phyloP scores from a whole-genome alignment of 2,888 invertebrate species.

The Chloromyia formosa region DNA sequence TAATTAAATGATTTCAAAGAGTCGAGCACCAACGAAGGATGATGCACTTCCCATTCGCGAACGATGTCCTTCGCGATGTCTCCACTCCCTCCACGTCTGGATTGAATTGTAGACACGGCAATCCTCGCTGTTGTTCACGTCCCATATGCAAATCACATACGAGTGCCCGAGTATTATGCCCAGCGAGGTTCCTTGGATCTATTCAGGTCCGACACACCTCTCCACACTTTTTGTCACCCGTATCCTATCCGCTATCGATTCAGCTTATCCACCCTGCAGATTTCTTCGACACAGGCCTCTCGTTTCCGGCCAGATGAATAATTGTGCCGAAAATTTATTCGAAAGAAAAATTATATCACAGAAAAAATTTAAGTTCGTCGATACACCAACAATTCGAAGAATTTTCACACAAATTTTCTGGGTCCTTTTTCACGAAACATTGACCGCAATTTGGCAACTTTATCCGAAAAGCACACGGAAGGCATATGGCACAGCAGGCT shows the following conservation, averaged over 20 bases:
- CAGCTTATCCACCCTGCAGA: slow-evolving; percentile 22
- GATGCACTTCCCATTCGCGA: not conserved
- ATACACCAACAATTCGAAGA: not conserved
- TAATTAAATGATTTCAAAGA: not conserved
- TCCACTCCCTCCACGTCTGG: no score
- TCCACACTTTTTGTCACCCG: slow-evolving; percentile 13
- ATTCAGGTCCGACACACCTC: slow-evolving; percentile 21
- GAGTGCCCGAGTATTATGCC: not conserved
- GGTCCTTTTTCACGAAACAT: not conserved
- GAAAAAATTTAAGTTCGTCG: not conserved
- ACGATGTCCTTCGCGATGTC: no score
- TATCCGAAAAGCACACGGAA: not conserved
- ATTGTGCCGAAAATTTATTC: slow-evolving; percentile 1
- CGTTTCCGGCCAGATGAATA: not conserved
- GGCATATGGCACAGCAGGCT: slow-evolving; percentile 28
- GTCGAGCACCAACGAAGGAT: not conserved
- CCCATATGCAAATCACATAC: slow-evolving; percentile 4
- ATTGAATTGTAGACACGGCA: no score
- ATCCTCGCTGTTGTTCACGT: not conserved
- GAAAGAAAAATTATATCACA: slow-evolving; percentile 33
- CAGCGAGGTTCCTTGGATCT: slow-evolving; percentile 3
- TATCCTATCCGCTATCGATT: slow-evolving; percentile 36
- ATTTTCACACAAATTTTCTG: slow-evolving; percentile 9
- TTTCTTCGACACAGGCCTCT: not conserved
- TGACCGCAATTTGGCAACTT: slow-evolving; percentile 15